Evolutionary conservation across 2,797 vertebrate genomes (phyloP).

Genomic region (Pitangus sulphuratus): DNA sequence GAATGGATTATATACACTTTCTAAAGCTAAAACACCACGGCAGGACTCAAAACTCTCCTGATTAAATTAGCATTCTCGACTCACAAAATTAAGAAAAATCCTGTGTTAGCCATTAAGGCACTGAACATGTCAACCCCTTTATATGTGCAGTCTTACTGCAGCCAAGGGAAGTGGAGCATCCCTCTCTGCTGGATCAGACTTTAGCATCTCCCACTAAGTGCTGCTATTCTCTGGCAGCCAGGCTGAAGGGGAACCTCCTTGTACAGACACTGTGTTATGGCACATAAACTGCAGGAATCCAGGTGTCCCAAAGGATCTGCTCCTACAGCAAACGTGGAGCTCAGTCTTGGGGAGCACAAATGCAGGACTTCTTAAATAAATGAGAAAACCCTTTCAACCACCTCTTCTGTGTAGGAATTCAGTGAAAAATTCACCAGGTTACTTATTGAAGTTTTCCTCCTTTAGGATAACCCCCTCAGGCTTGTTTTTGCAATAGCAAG

Average conservation of each 20-base stretch:
- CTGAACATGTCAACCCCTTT: not conserved
- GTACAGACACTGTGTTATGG: not conserved
- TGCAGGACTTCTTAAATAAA: not conserved
- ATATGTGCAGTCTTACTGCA: not conserved
- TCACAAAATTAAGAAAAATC: not conserved
- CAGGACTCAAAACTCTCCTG: not conserved
- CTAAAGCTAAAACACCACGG: not conserved
- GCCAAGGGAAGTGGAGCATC: not conserved
- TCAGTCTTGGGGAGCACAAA: not conserved
- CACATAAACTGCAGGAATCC: not conserved
- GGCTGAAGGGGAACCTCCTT: not conserved
- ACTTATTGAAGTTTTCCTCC: conserved; percentile 1
- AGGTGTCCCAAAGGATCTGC: not conserved
- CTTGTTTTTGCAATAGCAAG: conserved; percentile 36
- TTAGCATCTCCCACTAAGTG: not conserved
- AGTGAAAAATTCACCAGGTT: not conserved
- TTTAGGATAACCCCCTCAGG: conserved; percentile 3
- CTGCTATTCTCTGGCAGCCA: not conserved
- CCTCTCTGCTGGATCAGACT: not conserved
- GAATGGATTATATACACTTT: not conserved
- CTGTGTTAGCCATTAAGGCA: not conserved
- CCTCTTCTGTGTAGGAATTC: not conserved
- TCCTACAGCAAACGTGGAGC: not conserved
- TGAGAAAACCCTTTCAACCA: not conserved
- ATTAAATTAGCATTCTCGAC: not conserved